Evolutionary conservation across 1,140 invertebrate species (phyloP), one percentile per base, ranked within the genome.

Genomic region (Vanessa atalanta): DNA sequence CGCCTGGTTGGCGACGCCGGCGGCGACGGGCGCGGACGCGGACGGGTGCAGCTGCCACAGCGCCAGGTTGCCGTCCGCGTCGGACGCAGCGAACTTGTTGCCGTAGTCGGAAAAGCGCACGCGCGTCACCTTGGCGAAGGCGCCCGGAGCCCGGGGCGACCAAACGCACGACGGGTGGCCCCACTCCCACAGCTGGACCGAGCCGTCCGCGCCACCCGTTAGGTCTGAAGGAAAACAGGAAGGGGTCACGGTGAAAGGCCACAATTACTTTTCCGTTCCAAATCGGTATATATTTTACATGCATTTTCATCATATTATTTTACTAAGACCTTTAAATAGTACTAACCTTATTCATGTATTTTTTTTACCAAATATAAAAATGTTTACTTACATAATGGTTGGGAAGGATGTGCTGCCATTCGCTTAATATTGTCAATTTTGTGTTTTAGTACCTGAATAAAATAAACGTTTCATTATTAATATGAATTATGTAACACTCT

Each of bases 181-280:
- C 98, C 98, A 99, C 93, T 99, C 98, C 98, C 98, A 99, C 73
- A 99, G 94, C 76, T 97, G 96, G 7, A 99, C 99, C 3, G 98
- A 99, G 13, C 99, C 99, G 94, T 99, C 99, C 88, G 99, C 97
- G 67, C 97, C 97, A 69, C 99, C 99, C 66, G 98, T 99, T 79
- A 99, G 91, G 94, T 99, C 98, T 93, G 43, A 23, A 15, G 48
- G 48, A 50, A 14, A 4, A 50, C 48, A 50, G 6, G 11, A 13
- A 48, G 11, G 13, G 14, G n/a, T 15, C 12, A 48, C 48, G 7
- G 13, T 43, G 37, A 43, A 0, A 43, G 37, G 1, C 6, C 37
- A 0, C 37, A 43, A 43, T 6, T 43, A 43, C 6, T 1, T 43
- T 43, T 9, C 37, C 9, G 37, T 11, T 43, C 8, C 37, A 9